phyloP scores from a whole-genome alignment of 2,888 invertebrate species.

The Drosophila monieri region DNA sequence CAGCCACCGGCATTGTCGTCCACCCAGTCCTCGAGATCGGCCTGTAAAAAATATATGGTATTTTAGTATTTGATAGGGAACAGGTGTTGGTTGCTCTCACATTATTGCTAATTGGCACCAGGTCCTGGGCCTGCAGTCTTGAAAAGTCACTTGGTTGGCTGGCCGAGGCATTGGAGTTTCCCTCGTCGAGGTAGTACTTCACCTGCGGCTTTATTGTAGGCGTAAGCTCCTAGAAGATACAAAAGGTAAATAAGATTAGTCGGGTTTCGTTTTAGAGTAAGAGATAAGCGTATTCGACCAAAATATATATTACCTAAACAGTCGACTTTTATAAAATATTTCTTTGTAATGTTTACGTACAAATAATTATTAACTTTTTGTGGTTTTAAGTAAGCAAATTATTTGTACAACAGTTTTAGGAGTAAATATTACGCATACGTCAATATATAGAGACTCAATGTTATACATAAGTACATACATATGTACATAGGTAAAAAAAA shows the following conservation, averaged over 20 bases:
- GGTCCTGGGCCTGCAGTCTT: conserved; percentile 84
- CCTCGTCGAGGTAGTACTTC: conserved; percentile 85
- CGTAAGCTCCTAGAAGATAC: conserved; percentile 85
- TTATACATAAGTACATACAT: no score
- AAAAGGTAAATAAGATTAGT: conserved; percentile 1
- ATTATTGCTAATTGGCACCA: conserved; percentile 84
- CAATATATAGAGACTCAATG: no score
- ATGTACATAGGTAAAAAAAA: no score
- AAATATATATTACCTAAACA: background rate
- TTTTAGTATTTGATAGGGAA: no score
- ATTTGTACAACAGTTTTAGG: background rate
- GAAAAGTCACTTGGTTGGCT: conserved; percentile 79
- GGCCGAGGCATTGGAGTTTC: conserved; percentile 16
- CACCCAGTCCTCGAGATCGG: conserved; percentile 86
- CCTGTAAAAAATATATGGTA: conserved; percentile 69
- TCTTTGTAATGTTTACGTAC: no score
- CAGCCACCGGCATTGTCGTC: conserved; percentile 85
- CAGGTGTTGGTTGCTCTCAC: conserved; percentile 52
- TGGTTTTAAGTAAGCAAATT: background rate
- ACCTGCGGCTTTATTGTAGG: conserved; percentile 87
- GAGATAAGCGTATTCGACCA: background rate
- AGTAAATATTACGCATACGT: background rate
- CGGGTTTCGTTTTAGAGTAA: background rate
- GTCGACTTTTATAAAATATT: no score
- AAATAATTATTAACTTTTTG: no score